Base-by-base conservation (phyloP, 2,797 vertebrate species). In the Chiloscyllium punctatum region DNA sequence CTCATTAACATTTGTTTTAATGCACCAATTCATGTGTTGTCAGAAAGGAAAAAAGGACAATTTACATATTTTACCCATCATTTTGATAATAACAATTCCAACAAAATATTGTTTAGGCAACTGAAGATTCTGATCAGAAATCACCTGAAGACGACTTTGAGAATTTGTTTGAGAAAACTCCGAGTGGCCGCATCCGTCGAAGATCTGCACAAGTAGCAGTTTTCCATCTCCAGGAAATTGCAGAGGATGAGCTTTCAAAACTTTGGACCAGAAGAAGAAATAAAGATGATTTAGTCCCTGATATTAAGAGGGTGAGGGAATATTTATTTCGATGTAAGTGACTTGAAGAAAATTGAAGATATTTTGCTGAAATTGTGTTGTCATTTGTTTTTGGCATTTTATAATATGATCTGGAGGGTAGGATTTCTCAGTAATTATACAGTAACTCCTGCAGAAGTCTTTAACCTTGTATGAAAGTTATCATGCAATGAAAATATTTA, bases 141-240 rank as follows among this genome's bases (percentile, higher is more conserved):
- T 94, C 95, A 0, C 98, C 97, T 96, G 96, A 97, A 0, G 96
- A 77, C 42, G 97, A 97, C 0, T 37, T 97, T 0, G 98, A 99
- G 95, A 98, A 99, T 96, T 98, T 72, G 48, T 95, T 99, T 8
- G 99, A 99, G 96, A 98, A 99, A 95, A 99, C 99, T 25, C 99
- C 99, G 0, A 99, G 99, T 0, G 99, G 99, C 95, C 98, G 99
- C 94, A 98, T 99, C 97, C 98, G 99, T 94, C 98, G 99, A 74
- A 98, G 98, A 0, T 99, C 99, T 0, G 99, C 99, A 95, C 99
- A 99, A 96, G 99, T 99, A 0, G 99, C 99, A 0, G 98, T 99
- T 68, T 99, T 99, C 97, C 99, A 99, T 97, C 98, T 99, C 95
- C 99, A 99, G 97, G 99, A 99, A 97, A 99, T 99, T 3, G 99